Base-by-base conservation (phyloP, 2,797 vertebrate genomes). In the Sus cebifrons region DNA sequence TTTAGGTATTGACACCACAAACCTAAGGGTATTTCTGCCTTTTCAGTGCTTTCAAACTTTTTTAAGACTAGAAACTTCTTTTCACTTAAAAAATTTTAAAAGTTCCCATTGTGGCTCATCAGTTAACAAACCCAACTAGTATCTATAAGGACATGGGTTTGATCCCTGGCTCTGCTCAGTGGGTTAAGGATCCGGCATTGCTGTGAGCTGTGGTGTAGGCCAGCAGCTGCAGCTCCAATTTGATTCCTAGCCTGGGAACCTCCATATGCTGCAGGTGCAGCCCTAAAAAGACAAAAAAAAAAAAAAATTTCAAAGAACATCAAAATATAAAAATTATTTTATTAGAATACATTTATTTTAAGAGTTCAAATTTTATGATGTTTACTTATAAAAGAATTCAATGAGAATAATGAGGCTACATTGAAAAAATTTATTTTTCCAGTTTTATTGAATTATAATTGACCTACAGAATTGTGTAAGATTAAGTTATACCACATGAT, bases 311-410 rank as follows among this genome's bases (percentile, higher is more conserved):
- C 40, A 86, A 12, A 96, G 14, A 89, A 70, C 1, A 60, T 1
- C 21, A 73, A 77, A 67, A 65, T 62, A 49, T 81, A 81, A 81
- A 60, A 87, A 32, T 49, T 77, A 78, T 85, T 87, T 73, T 82
- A 81, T 60, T 60, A 88, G 29, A 89, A 68, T 44, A 40, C 13
- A 49, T 91, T 21, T 62, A 17, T 60, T 56, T 78, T 93, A 68
- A 75, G 83, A 84, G 56, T 23, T 84, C 11, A 79, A 84, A 60
- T 84, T 74, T 92, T 77, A 73, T 65, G 40, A 82, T 49, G 52
- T 84, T 84, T 93, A 65, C 32, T 77, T 86, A 86, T 40, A 74
- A 88, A 91, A 94, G 9, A 75, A 62, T 84, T 90, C 25, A 86
- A 1, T 85, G 17, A 68, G 52, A 91, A 49, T 36, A 14, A 79